Base-by-base conservation (phyloP, 1,140 invertebrate genomes). In the Matsumurasca onukii region DNA sequence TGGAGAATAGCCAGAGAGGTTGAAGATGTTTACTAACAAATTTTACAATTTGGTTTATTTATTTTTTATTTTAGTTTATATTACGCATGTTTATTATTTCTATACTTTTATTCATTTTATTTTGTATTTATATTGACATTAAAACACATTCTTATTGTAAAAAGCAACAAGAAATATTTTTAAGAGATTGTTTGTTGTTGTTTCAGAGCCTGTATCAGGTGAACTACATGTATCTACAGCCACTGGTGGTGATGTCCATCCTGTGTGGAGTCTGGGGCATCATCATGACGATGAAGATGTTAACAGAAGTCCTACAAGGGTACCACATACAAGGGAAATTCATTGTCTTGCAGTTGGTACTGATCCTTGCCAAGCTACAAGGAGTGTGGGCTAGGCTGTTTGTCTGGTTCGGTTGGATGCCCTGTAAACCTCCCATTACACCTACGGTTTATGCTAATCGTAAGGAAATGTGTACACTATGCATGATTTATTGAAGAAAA, bases 181-280 rank as follows among this genome's bases (percentile, higher is more conserved):
- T 15, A 49, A 66, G 31, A 20, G 15, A 66, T 25, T 3, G 52
- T 71, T 71, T 59, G 68, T 66, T 63, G 69, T 68, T 67, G 31
- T 83, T 83, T 64, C 78, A 88, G 86, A 83, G 80, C 74, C 71
- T 87, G 63, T 86, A 86, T 70, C 77, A 81, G 73, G 80, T 82
- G 1, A 84, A 82, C 71, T 85, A 86, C 74, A 78, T 83, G 73
- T 88, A 83, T 73, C 74, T 86, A 57, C 85, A 86, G 76, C 84
- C 84, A 1, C 76, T 87, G 17, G 79, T 87, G 1, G 80, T 82
- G 0, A 75, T 80, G 0, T 87, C 86, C 0, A 86, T 88, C 27
- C 71, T 87, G 3, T 78, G 82, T n/a, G 86, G 86, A 1, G 78
- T 88, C 20, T 88, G 86, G 86, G 85, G 83, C 0, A 81, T 86